Percentiles rank a stretch among this genome's conserved stretches.
Evolutionary conservation across 2,113 vertebrate species (phyloP).

Genomic region (Fregata magnificens): DNA sequence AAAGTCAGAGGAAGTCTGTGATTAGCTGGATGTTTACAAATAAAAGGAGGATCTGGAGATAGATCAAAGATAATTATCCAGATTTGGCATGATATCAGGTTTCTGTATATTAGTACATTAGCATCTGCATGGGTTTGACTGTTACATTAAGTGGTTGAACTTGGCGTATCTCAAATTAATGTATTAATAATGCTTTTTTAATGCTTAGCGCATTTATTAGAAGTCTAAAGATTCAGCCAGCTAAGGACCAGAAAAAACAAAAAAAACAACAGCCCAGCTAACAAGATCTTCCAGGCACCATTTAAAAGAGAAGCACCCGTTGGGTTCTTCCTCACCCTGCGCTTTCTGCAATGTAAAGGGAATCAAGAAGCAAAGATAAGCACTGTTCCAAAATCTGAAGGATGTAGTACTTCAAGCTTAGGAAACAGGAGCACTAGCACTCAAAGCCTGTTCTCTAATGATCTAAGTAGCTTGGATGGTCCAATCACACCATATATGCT

Average conservation of each 20-base stretch:
- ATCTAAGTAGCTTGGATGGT: background rate
- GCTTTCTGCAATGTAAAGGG: background rate
- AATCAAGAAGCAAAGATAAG: background rate
- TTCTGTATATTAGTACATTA: background rate
- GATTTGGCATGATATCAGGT: background rate
- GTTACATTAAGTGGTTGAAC: background rate
- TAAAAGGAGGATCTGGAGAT: slow-evolving; percentile 23
- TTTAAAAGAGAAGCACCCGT: background rate
- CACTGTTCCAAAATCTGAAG: background rate
- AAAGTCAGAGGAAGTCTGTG: slow-evolving; percentile 37
- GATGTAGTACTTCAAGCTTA: background rate
- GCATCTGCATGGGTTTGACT: background rate
- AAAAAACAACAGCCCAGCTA: background rate
- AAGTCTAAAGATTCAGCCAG: background rate
- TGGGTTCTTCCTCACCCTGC: background rate
- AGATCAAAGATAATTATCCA: slow-evolving; percentile 17
- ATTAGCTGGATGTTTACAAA: slow-evolving; percentile 41
- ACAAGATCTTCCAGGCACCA: background rate
- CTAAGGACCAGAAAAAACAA: background rate
- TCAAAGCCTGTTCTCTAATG: background rate
- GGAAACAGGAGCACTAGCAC: background rate
- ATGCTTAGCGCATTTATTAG: background rate
- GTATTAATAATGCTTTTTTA: background rate
- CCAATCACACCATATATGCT: background rate
- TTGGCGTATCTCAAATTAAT: background rate